phyloP scores from a whole-genome alignment of 1,140 invertebrate species.

The Papilio helenus region DNA sequence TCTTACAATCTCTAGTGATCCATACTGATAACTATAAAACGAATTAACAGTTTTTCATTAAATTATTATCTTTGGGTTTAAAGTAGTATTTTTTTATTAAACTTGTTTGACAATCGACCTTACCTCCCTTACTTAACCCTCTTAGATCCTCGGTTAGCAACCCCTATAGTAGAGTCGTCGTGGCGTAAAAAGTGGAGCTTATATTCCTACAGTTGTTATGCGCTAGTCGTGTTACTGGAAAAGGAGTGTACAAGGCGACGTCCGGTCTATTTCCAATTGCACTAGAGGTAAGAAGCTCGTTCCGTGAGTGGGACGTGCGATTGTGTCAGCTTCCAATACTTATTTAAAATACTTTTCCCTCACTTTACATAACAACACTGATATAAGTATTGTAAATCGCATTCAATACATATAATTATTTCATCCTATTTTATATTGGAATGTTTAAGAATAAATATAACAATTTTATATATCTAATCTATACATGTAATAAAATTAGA shows the following conservation, averaged over 20 bases:
- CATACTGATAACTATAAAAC: too few species aligned
- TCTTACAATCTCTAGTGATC: too few species aligned
- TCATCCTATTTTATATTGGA: background rate
- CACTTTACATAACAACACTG: background rate
- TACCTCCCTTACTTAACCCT: too few species aligned
- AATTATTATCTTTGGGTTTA: too few species aligned
- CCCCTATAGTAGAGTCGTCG: too few species aligned
- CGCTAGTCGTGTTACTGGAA: background rate
- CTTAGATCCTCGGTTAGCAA: too few species aligned
- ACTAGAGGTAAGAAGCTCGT: background rate
- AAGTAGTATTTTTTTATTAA: too few species aligned
- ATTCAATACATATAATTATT: too few species aligned
- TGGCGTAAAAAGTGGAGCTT: background rate
- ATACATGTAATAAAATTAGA: too few species aligned
- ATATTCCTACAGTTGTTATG: background rate
- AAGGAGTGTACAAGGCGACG: background rate
- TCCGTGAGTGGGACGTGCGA: conserved; percentile 7
- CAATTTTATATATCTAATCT: background rate
- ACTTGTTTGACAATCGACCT: too few species aligned
- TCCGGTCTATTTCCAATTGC: conserved; percentile 23
- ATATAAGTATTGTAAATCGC: background rate
- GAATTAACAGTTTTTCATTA: too few species aligned
- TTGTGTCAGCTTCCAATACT: background rate
- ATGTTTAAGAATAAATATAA: background rate
- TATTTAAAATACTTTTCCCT: conserved; percentile 6